Evolutionary conservation across 2,113 vertebrate species (phyloP).

Genomic region (Gnathonemus echidnorhynchus): DNA sequence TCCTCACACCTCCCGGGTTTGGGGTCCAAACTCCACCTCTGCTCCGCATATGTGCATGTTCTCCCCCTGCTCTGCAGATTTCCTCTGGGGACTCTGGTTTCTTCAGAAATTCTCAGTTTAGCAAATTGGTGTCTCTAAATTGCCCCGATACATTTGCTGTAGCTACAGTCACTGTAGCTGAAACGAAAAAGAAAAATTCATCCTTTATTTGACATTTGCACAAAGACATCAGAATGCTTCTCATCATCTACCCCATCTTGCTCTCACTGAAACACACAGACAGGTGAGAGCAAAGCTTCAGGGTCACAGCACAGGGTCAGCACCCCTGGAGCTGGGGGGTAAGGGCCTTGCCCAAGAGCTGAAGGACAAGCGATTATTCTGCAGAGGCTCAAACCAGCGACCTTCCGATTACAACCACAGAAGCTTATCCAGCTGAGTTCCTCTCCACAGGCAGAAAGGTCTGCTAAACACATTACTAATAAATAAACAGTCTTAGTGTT

Average conservation of each 20-base stretch:
- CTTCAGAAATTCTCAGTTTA: not conserved
- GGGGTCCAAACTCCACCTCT: not conserved
- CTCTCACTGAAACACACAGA: not conserved
- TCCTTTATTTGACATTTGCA: not conserved
- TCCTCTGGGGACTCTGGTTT: not conserved
- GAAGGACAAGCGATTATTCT: not conserved
- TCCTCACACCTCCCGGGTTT: not conserved
- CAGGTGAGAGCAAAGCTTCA: not conserved
- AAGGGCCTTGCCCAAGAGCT: not conserved
- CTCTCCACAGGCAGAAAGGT: not conserved
- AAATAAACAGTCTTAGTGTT: not conserved
- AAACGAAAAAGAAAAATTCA: not conserved
- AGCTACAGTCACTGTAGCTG: not conserved
- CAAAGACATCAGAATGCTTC: not conserved
- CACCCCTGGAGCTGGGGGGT: not conserved
- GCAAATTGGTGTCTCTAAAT: not conserved
- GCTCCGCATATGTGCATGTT: not conserved
- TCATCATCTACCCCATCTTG: not conserved
- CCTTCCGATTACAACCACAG: not conserved
- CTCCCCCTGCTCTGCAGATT: not conserved
- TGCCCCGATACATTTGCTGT: not conserved
- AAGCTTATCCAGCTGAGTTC: not conserved
- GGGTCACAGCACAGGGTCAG: not conserved
- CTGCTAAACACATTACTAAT: not conserved
- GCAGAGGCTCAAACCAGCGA: not conserved